Evolutionary conservation across 2,888 invertebrate species (phyloP).

Genomic region (Platycnemis pennipes): DNA sequence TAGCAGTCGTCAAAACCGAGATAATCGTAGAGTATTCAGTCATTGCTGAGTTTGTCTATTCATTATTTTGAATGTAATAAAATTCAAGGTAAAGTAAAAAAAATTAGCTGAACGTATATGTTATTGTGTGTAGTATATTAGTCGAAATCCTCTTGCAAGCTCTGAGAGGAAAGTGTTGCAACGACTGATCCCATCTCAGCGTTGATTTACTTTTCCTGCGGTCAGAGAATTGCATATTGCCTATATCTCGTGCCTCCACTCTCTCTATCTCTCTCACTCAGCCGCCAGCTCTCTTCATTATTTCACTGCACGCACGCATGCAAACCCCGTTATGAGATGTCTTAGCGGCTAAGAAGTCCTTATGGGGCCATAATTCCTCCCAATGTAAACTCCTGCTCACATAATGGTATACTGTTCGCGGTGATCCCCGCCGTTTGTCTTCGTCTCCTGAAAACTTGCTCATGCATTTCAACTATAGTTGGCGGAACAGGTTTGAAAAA

Average conservation of each 20-base stretch:
- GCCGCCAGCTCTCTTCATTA: conserved; percentile 1
- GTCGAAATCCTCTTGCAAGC: not conserved
- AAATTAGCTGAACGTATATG: no score
- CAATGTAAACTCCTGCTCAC: conserved; percentile 22
- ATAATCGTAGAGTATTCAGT: no score
- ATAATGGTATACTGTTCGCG: conserved; percentile 36
- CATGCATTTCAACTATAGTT: not conserved
- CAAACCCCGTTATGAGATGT: conserved; percentile 3
- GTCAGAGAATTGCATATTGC: not conserved
- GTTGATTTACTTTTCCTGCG: conserved; percentile 7
- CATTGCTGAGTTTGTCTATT: no score
- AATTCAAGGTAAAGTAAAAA: no score
- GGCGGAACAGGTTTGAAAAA: conserved; percentile 14
- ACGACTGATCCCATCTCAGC: not conserved
- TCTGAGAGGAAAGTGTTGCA: not conserved
- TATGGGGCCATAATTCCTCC: conserved; percentile 27
- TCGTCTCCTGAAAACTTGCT: conserved; percentile 13
- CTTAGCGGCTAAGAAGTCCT: conserved; percentile 4
- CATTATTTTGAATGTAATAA: no score
- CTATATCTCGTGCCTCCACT: not conserved
- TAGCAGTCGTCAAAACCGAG: no score
- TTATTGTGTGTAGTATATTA: not conserved
- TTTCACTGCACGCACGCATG: not conserved
- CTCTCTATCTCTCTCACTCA: not conserved
- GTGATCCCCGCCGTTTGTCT: conserved; percentile 24